Conservation (phyloP, 1,140 invertebrate species). For the Pachypeltis micranthus region DNA sequence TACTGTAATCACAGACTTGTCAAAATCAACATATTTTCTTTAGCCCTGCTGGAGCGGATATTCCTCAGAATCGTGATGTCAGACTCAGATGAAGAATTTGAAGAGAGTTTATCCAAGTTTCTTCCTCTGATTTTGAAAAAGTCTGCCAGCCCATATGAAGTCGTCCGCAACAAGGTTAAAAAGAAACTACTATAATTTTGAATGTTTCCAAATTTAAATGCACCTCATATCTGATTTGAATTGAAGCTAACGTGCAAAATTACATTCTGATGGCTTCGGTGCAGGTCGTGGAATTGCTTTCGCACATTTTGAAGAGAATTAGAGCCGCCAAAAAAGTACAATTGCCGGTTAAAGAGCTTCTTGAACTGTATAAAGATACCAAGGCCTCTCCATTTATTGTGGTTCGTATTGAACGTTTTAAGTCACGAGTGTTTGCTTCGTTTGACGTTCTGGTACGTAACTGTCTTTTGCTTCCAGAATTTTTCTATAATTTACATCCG, state of each 20-base stretch:
- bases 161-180: slow-evolving; percentile 73
- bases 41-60: slow-evolving; percentile 59
- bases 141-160: slow-evolving; percentile 70
- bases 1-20: no score
- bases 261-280: slow-evolving; percentile 13
- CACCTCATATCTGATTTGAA: no score
- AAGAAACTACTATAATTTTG: no score
- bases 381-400: slow-evolving; percentile 67
- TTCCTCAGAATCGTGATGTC: slow-evolving; percentile 76
- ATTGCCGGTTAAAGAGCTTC: slow-evolving; percentile 71
- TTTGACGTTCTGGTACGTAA: not conserved
- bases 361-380: slow-evolving; percentile 70
- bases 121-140: slow-evolving; percentile 77
- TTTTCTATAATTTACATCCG: slow-evolving; percentile 90
- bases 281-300: slow-evolving; percentile 82
- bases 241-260: not conserved
- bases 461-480: slow-evolving; percentile 52
- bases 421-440: not conserved
- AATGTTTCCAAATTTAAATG: no score
- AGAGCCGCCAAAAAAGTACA: slow-evolving; percentile 73
- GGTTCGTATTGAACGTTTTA: slow-evolving; percentile 40
- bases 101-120: slow-evolving; percentile 70
- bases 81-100: slow-evolving; percentile 77
- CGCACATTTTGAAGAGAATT: slow-evolving; percentile 81
- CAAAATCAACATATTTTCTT: no score